Conservation (phyloP, 2,888 invertebrate species). For the Pollenia angustigena region DNA sequence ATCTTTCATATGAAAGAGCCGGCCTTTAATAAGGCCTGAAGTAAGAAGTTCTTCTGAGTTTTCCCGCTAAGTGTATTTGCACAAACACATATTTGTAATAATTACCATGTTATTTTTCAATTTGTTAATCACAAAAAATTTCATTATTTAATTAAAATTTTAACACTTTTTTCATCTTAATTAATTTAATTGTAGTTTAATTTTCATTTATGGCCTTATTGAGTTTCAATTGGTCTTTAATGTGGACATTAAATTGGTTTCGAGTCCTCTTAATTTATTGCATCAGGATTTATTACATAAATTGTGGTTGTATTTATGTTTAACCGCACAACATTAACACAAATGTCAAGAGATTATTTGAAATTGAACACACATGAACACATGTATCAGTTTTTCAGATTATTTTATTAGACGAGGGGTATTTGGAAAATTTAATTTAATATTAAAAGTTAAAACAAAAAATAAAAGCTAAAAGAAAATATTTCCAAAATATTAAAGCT, state of each 20-base stretch:
- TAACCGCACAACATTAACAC: conserved; percentile 24
- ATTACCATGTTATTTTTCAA: neutral
- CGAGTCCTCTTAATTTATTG: conserved; percentile 12
- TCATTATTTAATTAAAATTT: conserved; percentile 34
- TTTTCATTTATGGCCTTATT: conserved; percentile 10
- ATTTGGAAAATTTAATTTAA: too few relatives aligned
- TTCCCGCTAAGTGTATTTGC: neutral
- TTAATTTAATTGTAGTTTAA: conserved; percentile 10
- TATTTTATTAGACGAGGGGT: neutral
- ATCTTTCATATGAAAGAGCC: too few relatives aligned
- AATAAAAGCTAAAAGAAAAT: too few relatives aligned
- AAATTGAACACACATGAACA: neutral
- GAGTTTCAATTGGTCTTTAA: conserved; percentile 1
- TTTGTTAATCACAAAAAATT: neutral
- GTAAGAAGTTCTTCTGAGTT: too few relatives aligned
- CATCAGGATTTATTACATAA: conserved; percentile 3
- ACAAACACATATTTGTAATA: neutral
- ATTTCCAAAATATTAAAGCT: too few relatives aligned
- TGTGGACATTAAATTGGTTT: conserved; percentile 9
- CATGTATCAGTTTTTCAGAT: neutral
- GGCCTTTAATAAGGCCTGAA: too few relatives aligned
- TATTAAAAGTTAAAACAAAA: too few relatives aligned
- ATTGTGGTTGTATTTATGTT: conserved; percentile 49
- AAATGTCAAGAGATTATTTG: neutral
- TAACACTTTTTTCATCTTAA: conserved; percentile 16